Evolutionary conservation across 2,888 invertebrate species (phyloP).

Genomic region (Leptinotarsa juncta): DNA sequence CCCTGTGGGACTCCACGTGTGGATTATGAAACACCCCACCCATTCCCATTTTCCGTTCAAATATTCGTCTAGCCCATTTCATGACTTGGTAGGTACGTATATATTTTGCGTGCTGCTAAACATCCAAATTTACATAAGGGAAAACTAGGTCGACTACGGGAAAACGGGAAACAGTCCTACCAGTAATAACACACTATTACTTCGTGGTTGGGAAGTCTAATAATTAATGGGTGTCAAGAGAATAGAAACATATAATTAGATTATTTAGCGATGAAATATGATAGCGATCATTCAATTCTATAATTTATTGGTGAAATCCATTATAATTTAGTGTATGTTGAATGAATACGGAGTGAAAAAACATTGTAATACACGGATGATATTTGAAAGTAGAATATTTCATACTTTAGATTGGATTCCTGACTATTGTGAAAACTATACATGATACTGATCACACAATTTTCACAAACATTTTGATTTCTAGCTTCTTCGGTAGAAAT

Average conservation of each 20-base stretch:
- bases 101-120: conserved; percentile 29
- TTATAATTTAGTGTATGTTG: not conserved
- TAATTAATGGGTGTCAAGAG: conserved; percentile 11
- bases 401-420: too few species aligned
- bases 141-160: conserved; percentile 29
- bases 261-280: conserved; percentile 17
- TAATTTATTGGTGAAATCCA: not conserved
- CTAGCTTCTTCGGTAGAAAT: too few species aligned
- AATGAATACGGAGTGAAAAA: not conserved
- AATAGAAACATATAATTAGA: conserved; percentile 12
- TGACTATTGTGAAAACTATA: too few species aligned
- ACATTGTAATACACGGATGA: not conserved
- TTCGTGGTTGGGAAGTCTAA: conserved; percentile 12
- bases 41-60: not conserved
- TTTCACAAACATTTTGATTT: too few species aligned
- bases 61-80: conserved; percentile 11
- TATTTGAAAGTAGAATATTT: not conserved
- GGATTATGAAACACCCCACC: too few species aligned
- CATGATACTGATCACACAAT: too few species aligned
- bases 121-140: conserved; percentile 31
- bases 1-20: not conserved
- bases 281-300: conserved; percentile 11
- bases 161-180: conserved; percentile 30
- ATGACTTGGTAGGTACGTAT: conserved; percentile 9
- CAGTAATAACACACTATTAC: conserved; percentile 32